These are phyloP conservation scores for Acridotheres tristis DNA, from an alignment of 2,797 vertebrate genomes.

Conservation along the genomic window DNA sequence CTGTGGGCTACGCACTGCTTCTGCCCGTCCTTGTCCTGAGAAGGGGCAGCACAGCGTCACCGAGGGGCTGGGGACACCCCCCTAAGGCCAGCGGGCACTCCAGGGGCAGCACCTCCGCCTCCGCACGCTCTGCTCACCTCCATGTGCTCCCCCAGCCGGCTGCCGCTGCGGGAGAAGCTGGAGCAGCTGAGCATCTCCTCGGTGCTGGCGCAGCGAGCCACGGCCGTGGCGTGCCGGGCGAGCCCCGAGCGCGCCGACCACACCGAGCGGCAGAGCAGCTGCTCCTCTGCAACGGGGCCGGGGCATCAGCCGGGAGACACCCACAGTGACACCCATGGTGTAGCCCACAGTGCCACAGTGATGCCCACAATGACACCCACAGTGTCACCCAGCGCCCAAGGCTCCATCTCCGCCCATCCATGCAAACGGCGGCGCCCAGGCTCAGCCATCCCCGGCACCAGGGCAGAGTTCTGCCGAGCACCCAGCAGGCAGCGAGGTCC, in stretches of 20 bases:
- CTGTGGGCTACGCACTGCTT: conserved; percentile 81
- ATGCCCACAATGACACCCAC: rapidly evolving
- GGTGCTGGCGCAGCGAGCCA: conserved; percentile 70
- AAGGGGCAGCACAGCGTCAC: rapidly evolving
- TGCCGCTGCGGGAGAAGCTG: conserved; percentile 76
- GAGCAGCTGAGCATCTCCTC: conserved; percentile 91
- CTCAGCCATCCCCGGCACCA: rapidly evolving
- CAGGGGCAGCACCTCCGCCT: rapidly evolving
- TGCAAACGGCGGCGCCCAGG: rapidly evolving
- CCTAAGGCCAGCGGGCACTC: rapidly evolving
- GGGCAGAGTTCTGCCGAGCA: neutral
- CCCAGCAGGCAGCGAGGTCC: neutral
- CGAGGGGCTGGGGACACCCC: neutral
- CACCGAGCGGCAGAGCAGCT: conserved; percentile 85
- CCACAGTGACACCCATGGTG: neutral
- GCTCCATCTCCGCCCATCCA: neutral
- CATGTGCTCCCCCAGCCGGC: conserved; percentile 77
- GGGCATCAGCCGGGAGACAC: rapidly evolving
- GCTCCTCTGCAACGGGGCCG: conserved; percentile 61
- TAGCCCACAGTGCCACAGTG: neutral
- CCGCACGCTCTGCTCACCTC: conserved; percentile 49
- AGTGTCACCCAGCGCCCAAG: neutral
- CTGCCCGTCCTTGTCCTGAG: conserved; percentile 70
- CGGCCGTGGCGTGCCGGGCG: neutral
- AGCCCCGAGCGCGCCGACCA: conserved; percentile 84